Conservation (phyloP, 1,140 invertebrate species). For the Sminthurides bifidus region DNA sequence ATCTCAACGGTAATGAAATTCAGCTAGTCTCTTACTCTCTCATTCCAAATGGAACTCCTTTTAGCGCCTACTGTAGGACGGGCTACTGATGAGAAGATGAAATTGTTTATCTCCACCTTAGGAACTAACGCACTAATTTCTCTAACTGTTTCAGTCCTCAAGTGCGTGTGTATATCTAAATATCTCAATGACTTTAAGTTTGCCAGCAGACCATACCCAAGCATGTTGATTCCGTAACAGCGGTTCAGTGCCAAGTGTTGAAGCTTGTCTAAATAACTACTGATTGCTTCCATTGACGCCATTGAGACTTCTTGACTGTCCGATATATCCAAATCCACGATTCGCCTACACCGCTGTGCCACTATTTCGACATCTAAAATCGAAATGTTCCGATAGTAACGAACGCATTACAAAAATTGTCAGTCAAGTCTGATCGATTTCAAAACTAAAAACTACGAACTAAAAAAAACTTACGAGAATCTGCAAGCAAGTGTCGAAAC, state of each 20-base stretch:
- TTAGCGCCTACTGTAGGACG: conserved; percentile 72
- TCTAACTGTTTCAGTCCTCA: conserved; percentile 46
- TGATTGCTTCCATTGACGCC: conserved; percentile 1
- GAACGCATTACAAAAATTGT: neutral
- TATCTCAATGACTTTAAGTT: conserved; percentile 48
- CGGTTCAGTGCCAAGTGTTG: conserved; percentile 71
- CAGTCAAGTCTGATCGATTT: conserved; percentile 1
- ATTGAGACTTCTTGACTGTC: conserved; percentile 19
- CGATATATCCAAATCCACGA: conserved; percentile 22
- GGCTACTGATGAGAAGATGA: conserved; percentile 65
- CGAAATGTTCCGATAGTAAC: neutral
- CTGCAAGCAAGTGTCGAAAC: neutral
- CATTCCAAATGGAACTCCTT: conserved; percentile 76
- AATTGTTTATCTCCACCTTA: conserved; percentile 52
- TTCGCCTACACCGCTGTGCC: neutral
- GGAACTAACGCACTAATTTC: conserved; percentile 45
- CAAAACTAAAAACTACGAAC: neutral
- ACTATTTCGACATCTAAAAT: conserved; percentile 13
- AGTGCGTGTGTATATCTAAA: conserved; percentile 63
- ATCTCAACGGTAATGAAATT: too few relatives aligned
- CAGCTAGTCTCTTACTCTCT: conserved; percentile 72
- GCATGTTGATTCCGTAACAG: conserved; percentile 62
- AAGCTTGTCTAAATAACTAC: conserved; percentile 42
- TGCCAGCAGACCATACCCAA: conserved; percentile 44
- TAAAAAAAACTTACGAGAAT: neutral